Percentiles rank a stretch among this genome's conserved stretches.
Evolutionary conservation across 1,140 invertebrate species (phyloP).

Genomic region (Drosophila nigromelanica): DNA sequence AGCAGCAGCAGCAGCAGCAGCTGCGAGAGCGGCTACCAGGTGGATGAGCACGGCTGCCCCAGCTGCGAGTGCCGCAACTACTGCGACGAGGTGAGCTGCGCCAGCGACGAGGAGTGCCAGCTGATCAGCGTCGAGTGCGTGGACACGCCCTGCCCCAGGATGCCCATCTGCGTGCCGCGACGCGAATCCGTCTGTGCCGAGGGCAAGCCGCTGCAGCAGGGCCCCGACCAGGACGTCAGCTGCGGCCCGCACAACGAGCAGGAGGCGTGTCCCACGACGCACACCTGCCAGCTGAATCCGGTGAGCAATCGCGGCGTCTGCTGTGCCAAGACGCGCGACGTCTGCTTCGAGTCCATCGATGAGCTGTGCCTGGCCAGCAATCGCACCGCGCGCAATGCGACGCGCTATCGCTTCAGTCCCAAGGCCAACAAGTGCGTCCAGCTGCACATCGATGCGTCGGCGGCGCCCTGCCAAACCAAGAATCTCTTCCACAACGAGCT

Average conservation of each 20-base stretch:
- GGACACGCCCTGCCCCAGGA: constrained; percentile 88
- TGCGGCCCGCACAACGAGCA: constrained; percentile 89
- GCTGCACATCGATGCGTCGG: constrained; percentile 86
- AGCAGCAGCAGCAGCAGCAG: constrained; percentile 84
- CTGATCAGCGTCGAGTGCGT: constrained; percentile 85
- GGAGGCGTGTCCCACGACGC: constrained; percentile 91
- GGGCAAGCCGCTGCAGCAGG: constrained; percentile 86
- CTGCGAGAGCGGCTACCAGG: constrained; percentile 88
- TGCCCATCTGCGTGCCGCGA: constrained; percentile 91
- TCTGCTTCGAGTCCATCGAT: constrained; percentile 91
- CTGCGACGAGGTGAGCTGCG: constrained; percentile 89
- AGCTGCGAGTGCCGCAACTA: constrained; percentile 91
- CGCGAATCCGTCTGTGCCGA: constrained; percentile 90
- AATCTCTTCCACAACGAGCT: constrained; percentile 94
- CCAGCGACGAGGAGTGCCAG: constrained; percentile 88
- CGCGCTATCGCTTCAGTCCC: constrained; percentile 91
- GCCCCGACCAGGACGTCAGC: constrained; percentile 85
- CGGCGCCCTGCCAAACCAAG: constrained; percentile 91
- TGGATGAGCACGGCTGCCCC: constrained; percentile 89
- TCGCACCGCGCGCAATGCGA: constrained; percentile 84
- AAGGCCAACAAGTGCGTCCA: constrained; percentile 90
- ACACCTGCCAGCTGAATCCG: constrained; percentile 92
- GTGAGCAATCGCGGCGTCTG: constrained; percentile 91
- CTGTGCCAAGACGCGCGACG: constrained; percentile 93
- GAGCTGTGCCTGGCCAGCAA: constrained; percentile 85